Conservation (phyloP, 2,797 vertebrate species). For the Pachyuromys duprasi region DNA sequence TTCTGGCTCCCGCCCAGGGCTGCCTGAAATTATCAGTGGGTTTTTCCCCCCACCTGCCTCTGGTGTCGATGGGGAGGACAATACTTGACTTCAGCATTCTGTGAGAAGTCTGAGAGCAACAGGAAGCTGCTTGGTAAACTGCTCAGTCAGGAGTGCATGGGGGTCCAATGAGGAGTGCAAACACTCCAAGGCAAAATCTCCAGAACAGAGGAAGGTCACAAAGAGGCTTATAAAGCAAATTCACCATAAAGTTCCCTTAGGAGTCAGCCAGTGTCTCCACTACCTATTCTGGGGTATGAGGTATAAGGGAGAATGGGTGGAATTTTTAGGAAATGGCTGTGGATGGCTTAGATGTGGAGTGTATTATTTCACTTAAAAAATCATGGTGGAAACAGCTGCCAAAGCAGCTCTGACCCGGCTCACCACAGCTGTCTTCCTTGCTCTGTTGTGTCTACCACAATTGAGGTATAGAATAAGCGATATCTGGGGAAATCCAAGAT, state of each 20-base stretch:
- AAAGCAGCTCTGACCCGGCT: too few species aligned
- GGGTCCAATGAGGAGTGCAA: background rate
- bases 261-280: background rate
- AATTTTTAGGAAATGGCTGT: background rate
- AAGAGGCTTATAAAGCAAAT: background rate
- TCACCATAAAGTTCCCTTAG: fast-evolving
- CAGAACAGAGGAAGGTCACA: background rate
- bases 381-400: too few species aligned
- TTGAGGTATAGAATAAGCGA: too few species aligned
- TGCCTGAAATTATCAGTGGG: background rate
- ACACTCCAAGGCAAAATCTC: background rate
- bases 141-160: fast-evolving
- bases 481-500: too few species aligned
- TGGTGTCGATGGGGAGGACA: fast-evolving
- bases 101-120: background rate
- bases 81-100: background rate
- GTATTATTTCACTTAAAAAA: background rate
- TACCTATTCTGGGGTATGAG: background rate
- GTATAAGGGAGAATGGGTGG: fast-evolving
- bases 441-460: too few species aligned
- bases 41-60: background rate
- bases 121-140: fast-evolving
- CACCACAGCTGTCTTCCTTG: too few species aligned
- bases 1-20: fast-evolving
- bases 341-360: background rate